Conservation (phyloP, 2,113 vertebrate species). For the Pterocles gutturalis region DNA sequence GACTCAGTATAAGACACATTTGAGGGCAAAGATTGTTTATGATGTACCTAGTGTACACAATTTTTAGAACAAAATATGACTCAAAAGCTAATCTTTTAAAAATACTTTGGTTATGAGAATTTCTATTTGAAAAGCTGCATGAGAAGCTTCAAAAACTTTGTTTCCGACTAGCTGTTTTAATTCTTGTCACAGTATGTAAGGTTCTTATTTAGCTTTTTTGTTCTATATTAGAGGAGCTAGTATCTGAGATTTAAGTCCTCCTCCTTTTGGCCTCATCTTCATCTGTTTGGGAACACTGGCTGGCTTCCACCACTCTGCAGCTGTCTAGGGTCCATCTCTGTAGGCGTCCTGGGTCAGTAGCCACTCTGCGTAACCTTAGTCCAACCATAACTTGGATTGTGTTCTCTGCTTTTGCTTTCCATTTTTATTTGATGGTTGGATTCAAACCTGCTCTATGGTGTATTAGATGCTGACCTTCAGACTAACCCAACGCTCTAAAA, state of each 20-base stretch:
- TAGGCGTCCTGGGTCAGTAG: background rate
- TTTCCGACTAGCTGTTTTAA: background rate
- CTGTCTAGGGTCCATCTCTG: background rate
- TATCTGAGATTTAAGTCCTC: background rate
- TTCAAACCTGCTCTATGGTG: background rate
- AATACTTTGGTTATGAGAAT: background rate
- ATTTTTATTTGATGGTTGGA: background rate
- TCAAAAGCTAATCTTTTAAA: background rate
- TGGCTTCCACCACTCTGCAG: conserved; percentile 5
- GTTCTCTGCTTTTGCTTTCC: background rate
- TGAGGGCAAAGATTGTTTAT: background rate
- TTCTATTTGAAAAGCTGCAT: background rate
- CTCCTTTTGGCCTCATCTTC: background rate
- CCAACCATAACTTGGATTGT: background rate
- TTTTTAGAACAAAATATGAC: background rate
- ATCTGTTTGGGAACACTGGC: background rate
- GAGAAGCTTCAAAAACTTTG: background rate
- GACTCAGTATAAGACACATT: background rate
- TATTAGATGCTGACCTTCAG: background rate
- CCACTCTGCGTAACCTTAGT: background rate
- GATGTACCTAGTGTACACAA: background rate
- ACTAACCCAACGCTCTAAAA: background rate
- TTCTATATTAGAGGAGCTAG: background rate
- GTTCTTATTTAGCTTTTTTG: background rate
- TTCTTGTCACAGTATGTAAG: background rate